phyloP scores from a whole-genome alignment of 2,113 vertebrate genomes.

The Coryphaenoides rupestris region DNA sequence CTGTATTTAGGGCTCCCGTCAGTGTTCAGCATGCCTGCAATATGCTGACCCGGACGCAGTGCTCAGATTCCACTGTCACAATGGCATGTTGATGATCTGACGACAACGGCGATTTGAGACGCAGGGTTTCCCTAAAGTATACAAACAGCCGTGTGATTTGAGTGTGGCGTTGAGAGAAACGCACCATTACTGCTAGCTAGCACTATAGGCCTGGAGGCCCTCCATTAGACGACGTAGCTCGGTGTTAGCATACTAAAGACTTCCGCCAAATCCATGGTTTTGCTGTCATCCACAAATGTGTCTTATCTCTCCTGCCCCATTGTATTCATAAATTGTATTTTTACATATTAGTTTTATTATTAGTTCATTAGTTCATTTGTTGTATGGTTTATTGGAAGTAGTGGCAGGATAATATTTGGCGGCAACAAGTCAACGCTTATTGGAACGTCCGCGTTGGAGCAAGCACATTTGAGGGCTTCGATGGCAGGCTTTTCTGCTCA shows the following conservation, averaged over 20 bases:
- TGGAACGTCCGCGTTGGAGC: not conserved
- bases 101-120: constrained; percentile 59
- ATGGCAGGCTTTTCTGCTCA: not conserved
- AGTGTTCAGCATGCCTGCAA: constrained; percentile 53
- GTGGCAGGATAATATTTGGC: not conserved
- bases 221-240: too few species aligned
- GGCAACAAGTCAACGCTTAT: constrained; percentile 17
- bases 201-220: too few species aligned
- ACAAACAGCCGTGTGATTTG: constrained; percentile 46
- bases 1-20: constrained; percentile 43
- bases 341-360: too few species aligned
- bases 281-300: too few species aligned
- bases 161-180: constrained; percentile 40
- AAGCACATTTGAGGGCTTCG: too few species aligned
- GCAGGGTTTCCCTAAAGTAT: constrained; percentile 27
- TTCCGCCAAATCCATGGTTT: too few species aligned
- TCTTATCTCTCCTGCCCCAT: too few species aligned
- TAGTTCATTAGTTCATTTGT: too few species aligned
- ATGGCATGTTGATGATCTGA: constrained; percentile 66
- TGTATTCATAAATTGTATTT: too few species aligned
- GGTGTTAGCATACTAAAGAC: too few species aligned
- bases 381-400: too few species aligned
- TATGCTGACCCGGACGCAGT: constrained; percentile 51
- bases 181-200: constrained; percentile 21
- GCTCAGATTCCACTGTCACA: constrained; percentile 65